phyloP scores from a whole-genome alignment of 1,140 invertebrate genomes.

The Danaus plexippus region DNA sequence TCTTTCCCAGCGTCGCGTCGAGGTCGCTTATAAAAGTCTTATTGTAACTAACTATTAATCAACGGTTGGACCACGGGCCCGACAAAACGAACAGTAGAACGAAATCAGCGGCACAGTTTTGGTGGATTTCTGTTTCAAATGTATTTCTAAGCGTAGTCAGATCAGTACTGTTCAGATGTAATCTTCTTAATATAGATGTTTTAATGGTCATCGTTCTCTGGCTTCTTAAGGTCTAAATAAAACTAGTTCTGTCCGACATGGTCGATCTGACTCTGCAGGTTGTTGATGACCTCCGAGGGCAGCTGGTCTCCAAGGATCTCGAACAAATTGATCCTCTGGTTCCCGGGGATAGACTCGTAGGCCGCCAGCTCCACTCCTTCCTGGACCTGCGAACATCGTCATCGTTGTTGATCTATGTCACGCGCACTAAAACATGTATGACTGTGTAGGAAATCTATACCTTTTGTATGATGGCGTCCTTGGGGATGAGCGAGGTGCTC shows the following conservation, averaged over 20 bases:
- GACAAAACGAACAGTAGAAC: neutral
- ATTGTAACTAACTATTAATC: conserved; percentile 25
- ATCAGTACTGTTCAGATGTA: too few relatives aligned
- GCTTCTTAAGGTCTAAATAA: too few relatives aligned
- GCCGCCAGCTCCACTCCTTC: conserved; percentile 87
- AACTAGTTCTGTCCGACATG: conserved; percentile 79
- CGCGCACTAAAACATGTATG: neutral
- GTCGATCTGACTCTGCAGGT: conserved; percentile 85
- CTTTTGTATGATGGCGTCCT: conserved; percentile 88
- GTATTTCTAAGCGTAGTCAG: too few relatives aligned
- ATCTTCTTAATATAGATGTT: too few relatives aligned
- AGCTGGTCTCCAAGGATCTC: conserved; percentile 86
- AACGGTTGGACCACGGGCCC: conserved; percentile 22
- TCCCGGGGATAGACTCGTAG: conserved; percentile 86
- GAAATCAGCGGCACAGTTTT: too few relatives aligned
- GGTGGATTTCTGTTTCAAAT: too few relatives aligned
- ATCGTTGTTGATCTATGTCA: too few relatives aligned
- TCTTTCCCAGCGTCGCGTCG: too few relatives aligned
- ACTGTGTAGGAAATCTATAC: conserved; percentile 34
- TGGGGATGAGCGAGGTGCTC: conserved; percentile 85
- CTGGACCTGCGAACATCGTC: conserved; percentile 74
- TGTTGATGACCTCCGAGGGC: conserved; percentile 88
- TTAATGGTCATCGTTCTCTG: too few relatives aligned
- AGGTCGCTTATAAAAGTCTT: too few relatives aligned
- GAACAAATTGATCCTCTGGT: conserved; percentile 85